Base-by-base conservation (phyloP, 2,113 vertebrate genomes). In the Saccopteryx leptura region DNA sequence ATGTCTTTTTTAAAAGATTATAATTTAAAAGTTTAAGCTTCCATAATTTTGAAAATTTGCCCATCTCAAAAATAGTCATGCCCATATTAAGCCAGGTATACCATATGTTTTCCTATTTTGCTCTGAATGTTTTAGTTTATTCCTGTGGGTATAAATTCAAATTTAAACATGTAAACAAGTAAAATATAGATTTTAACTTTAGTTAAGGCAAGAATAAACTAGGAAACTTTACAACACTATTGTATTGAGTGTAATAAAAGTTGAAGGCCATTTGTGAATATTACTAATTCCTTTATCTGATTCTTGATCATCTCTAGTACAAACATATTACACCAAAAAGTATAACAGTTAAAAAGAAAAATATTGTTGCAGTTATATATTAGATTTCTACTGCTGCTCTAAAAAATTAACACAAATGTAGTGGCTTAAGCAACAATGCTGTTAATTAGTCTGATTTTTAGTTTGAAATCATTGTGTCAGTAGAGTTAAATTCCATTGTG, bases 91-190 rank as follows among this genome's bases (percentile, higher is more conserved):
- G 21, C 3, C 9, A 85, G 9, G 28, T 39, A 39, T 24, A 3
- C 9, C 56, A 72, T 88, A 46, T 19, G 10, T 58, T 89, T 92
- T 58, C 52, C 63, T 72, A 65, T 72, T 89, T 95, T 17, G 50
- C 19, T 39, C 18, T 54, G 7, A 0, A 84, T 65, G 23, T 72
- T 63, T 63, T 63, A 65, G 46, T 17, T 79, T 46, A 39, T 50
- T 89, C 13, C 2, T 84, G 71, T 54, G 17, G 48, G 13, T 48
- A n/a, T 12, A 95, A 90, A 80, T 60, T 85, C 50, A 85, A 86
- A 74, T 10, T 74, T 74, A 90, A 93, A 74, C 31, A 79, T 39
- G 19, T 58, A 81, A 86, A 90, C 13, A 90, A 90, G 10, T 9
- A 14, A 54, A 76, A 86, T 24, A 39, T 33, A 24, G 11, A 4